phyloP scores from a whole-genome alignment of 2,797 vertebrate genomes.

The Gallinago stenura region DNA sequence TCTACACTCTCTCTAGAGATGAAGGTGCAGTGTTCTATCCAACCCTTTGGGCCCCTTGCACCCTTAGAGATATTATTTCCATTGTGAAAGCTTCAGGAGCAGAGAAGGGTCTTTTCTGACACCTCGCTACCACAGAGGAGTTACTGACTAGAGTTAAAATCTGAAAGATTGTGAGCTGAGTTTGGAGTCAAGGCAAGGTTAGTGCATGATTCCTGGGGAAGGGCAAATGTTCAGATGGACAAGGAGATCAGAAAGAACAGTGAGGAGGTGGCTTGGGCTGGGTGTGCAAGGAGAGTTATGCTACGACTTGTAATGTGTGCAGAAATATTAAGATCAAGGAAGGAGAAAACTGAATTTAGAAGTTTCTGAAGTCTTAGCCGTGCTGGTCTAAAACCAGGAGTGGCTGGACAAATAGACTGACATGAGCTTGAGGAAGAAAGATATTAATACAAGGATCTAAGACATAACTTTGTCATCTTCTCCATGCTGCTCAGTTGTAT shows the following conservation, averaged over 20 bases:
- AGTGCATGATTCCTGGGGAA: background rate
- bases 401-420: background rate
- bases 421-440: background rate
- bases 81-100: background rate
- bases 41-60: background rate
- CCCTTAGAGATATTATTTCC: no score
- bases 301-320: background rate
- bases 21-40: background rate
- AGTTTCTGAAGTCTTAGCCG: background rate
- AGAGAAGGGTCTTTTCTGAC: background rate
- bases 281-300: background rate
- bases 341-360: background rate
- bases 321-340: background rate
- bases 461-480: background rate
- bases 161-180: background rate
- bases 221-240: background rate
- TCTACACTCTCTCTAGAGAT: background rate
- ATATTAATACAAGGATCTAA: background rate
- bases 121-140: background rate
- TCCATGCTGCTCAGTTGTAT: background rate
- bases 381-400: background rate
- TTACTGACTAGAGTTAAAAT: background rate
- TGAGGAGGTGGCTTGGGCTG: background rate
- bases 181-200: background rate
- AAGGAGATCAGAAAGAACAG: background rate